A percentile compares a stretch with the other conserved stretches of the same genome.
Evolutionary conservation across 2,797 vertebrate genomes (phyloP).

Genomic region (Manis pentadactyla): DNA sequence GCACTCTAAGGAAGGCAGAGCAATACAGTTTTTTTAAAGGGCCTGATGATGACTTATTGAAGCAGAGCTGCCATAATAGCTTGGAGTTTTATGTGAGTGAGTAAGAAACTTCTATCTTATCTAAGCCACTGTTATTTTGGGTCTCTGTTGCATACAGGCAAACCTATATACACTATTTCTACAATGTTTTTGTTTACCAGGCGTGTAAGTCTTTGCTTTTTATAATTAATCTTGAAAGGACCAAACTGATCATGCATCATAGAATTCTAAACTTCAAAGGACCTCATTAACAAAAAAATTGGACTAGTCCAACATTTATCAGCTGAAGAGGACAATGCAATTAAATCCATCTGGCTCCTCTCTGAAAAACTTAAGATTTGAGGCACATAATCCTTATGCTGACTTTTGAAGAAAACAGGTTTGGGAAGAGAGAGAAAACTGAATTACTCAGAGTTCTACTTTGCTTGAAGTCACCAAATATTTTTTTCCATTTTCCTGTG

Average conservation of each 20-base stretch:
- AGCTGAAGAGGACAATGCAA: background rate
- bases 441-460: background rate
- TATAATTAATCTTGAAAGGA: constrained; percentile 29
- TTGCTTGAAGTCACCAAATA: background rate
- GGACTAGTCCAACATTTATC: background rate
- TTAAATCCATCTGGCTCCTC: background rate
- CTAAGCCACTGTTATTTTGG: constrained; percentile 38
- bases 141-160: background rate
- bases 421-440: constrained; percentile 23
- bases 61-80: background rate
- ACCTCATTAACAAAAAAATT: background rate
- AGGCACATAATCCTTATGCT: background rate
- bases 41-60: background rate
- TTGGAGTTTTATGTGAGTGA: constrained; percentile 24
- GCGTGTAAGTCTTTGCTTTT: background rate
- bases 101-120: background rate
- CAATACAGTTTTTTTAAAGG: background rate
- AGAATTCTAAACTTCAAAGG: constrained; percentile 22
- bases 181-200: constrained; percentile 25
- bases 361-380: background rate
- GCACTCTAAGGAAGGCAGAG: background rate
- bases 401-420: constrained; percentile 13
- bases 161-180: background rate
- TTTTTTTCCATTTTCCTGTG: background rate
- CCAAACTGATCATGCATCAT: background rate